Evolutionary conservation across 2,113 vertebrate genomes (phyloP), one percentile per base, ranked within the genome.

Genomic region (Lethenteron reissneri): DNA sequence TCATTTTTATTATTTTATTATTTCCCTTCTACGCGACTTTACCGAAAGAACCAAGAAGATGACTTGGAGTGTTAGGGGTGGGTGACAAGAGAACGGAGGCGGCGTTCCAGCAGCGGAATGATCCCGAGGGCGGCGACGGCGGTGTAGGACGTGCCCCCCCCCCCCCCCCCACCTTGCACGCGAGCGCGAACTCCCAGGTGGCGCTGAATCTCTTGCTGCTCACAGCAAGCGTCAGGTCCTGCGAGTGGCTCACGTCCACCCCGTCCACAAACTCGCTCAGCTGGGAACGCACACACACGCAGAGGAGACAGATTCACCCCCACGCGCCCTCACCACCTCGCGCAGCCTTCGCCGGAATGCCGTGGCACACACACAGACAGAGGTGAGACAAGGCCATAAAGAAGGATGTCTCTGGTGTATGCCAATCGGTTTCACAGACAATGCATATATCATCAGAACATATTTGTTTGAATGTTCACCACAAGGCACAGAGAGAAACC

Each of bases 251-350:
- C 75, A 97, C 85, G 76, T 83, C 82, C 72, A 99, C 87, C 71
- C 94, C 94, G 72, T 97, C 90, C 76, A 97, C 78, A 82, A 80
- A 86, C 79, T 96, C 92, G 77, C 88, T 96, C 75, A 99, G 84
- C 94, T 99, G 74, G 10, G 79, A 72, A 19, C 70, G 74, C 79
- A 77, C 12, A 80, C 73, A 80, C 73, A 78, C 56, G 56, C 74
- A 71, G 70, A 73, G 74, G 70, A 41, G 70, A 71, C 70, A 74
- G 60, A 72, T 21, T 73, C 75, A 78, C 15, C 72, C 15, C 72
- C 71, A 70, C 77, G 76, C 2, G 56, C 12, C 21, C 12, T 4
- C 12, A 17, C 21, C 13, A 14, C 14, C 17, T 2, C 25, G 15
- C 17, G 21, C 6, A 1, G 57, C 11, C 12, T 21, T 11, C n/a